A percentile compares a stretch with the other conserved stretches of the same genome.
These are phyloP conservation scores for Echeneis naucrates DNA, from an alignment of 2,797 vertebrate genomes.

Conservation along the genomic window DNA sequence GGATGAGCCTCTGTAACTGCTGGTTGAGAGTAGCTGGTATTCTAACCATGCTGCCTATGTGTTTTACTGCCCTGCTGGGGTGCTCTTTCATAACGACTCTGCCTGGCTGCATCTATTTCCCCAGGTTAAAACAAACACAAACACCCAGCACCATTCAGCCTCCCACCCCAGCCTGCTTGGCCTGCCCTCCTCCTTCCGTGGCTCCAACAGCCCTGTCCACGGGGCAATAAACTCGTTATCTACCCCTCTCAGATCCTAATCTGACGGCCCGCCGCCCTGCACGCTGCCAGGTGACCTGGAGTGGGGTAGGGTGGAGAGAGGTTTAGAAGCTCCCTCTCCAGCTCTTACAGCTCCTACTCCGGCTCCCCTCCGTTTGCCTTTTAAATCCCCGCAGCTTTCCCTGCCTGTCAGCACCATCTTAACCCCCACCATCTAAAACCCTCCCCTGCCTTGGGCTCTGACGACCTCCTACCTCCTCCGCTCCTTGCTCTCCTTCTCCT, in stretches of 20 bases:
- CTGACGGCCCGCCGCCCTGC: constrained; percentile 92
- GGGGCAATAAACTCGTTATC: constrained; percentile 95
- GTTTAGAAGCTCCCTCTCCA: constrained; percentile 68
- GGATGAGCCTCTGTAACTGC: constrained; percentile 65
- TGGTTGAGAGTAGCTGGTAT: constrained; percentile 75
- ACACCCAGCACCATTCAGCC: constrained; percentile 79
- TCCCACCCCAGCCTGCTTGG: constrained; percentile 74
- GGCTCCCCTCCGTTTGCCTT: constrained; percentile 72
- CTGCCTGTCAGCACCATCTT: constrained; percentile 84
- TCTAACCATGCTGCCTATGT: constrained; percentile 78
- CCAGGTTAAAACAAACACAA: constrained; percentile 95
- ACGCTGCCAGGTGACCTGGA: constrained; percentile 93
- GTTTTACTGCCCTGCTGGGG: constrained; percentile 77
- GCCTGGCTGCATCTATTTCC: constrained; percentile 80
- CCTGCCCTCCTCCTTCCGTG: constrained; percentile 79
- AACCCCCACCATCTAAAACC: constrained; percentile 77
- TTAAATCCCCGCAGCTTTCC: constrained; percentile 84
- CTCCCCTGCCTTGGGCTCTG: constrained; percentile 78
- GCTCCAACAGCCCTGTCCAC: constrained; percentile 85
- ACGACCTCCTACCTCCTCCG: constrained; percentile 57
- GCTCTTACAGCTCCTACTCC: constrained; percentile 64
- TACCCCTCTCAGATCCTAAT: constrained; percentile 96
- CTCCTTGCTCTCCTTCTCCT: constrained; percentile 43
- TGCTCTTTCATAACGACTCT: constrained; percentile 70
- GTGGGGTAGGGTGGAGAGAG: constrained; percentile 77